Evolutionary conservation across 2,113 vertebrate species (phyloP), one percentile per base, ranked within the genome.

Genomic region (Dromas ardeola): DNA sequence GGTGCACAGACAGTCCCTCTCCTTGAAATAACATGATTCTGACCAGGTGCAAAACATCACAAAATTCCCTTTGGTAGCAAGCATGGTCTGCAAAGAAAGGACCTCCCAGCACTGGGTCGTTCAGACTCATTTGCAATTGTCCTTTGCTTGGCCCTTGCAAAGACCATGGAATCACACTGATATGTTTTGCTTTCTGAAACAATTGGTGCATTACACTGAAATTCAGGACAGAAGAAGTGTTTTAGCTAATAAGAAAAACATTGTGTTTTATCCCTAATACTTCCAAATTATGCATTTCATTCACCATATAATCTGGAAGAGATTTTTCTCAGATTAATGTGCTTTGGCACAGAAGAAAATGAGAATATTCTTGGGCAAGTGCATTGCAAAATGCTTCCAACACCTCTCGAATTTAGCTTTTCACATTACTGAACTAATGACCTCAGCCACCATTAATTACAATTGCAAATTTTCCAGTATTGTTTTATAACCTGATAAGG

Each of bases 401-500:
- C 13, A 76, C 21, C 27, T 91, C 52, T 69, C 1, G 0, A 86
- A 56, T 71, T 62, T 49, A 81, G 25, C 56, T 89, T 95, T 92
- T 87, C 69, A 49, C 30, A 40, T 55, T 52, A 71, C 63, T 53
- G 74, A 77, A 80, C 91, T 76, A 59, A n/a, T 85, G 80, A 72
- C 77, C 69, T 89, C 71, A 86, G 61, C 11, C 58, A 91, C 52
- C 26, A 42, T 49, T 79, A 91, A 94, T 69, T 93, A 67, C 40
- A 88, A 86, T 29, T 78, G 55, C 76, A 91, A 95, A 70, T 95
- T 97, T 86, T 96, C 73, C 67, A 65, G 30, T 65, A 66, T 81
- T 90, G 42, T 90, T 94, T 78, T 71, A 76, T 61, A 94, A 88
- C 9, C 34, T 63, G 50, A 76, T 89, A 95, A 91, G 65, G 56